Evolutionary conservation across 2,797 vertebrate genomes (phyloP).

Genomic region (Australoheros facetus): DNA sequence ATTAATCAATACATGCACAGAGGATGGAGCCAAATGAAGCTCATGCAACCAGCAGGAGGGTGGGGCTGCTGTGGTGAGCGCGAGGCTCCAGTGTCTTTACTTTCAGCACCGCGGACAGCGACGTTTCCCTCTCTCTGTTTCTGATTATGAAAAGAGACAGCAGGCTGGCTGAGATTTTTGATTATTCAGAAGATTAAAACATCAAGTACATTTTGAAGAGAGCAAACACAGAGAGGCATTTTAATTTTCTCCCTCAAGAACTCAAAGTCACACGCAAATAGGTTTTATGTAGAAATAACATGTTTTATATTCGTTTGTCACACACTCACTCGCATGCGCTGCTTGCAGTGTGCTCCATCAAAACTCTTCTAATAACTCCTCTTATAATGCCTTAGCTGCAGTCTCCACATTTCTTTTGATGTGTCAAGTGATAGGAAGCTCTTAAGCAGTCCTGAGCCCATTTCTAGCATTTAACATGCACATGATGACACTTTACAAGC

Average conservation of each 20-base stretch:
- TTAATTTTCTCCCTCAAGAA: constrained; percentile 3
- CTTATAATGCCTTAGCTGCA: not conserved
- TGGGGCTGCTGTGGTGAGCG: not conserved
- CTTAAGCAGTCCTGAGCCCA: constrained; percentile 39
- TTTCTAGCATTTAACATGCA: constrained; percentile 52
- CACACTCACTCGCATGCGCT: not conserved
- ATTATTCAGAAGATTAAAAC: constrained; percentile 42
- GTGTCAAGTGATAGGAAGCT: constrained; percentile 44
- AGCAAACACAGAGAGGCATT: constrained; percentile 31
- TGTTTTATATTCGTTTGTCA: constrained; percentile 17
- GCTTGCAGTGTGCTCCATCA: constrained; percentile 28
- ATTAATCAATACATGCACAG: constrained; percentile 64
- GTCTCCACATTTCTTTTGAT: constrained; percentile 44
- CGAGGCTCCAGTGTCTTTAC: not conserved
- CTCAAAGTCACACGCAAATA: not conserved
- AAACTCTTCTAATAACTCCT: constrained; percentile 29
- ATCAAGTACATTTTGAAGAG: constrained; percentile 22
- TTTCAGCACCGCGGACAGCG: constrained; percentile 67
- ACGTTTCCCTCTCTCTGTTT: not conserved
- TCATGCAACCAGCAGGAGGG: constrained; percentile 21
- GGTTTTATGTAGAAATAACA: constrained; percentile 14
- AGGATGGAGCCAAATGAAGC: constrained; percentile 29
- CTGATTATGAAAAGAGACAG: not conserved
- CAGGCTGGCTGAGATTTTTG: constrained; percentile 4
- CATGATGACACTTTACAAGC: constrained; percentile 53